Percentiles rank a stretch among this genome's conserved stretches.
phyloP scores from a whole-genome alignment of 2,888 invertebrate species.

The Formica aserva region DNA sequence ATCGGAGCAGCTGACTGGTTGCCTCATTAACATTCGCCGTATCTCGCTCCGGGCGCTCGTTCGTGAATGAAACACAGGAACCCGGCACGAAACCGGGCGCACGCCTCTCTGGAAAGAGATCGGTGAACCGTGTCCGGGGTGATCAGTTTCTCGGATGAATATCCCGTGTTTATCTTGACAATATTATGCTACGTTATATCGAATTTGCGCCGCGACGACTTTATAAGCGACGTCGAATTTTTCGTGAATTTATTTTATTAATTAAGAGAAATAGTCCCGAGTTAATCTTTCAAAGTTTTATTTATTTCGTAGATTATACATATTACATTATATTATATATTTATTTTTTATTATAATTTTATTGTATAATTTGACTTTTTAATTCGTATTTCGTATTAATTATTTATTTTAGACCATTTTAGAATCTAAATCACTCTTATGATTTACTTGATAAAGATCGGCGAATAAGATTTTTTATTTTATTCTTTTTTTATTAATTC shows the following conservation, averaged over 20 bases:
- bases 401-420: neutral
- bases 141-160: constrained; percentile 44
- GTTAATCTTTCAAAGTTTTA: neutral
- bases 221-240: neutral
- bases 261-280: neutral
- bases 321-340: too few relatives aligned
- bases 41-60: constrained; percentile 78
- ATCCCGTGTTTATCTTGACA: constrained; percentile 32
- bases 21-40: constrained; percentile 81
- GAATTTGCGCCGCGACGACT: neutral
- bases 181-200: neutral
- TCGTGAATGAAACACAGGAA: constrained; percentile 79
- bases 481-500: neutral
- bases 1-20: constrained; percentile 70
- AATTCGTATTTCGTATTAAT: too few relatives aligned
- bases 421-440: neutral
- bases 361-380: neutral
- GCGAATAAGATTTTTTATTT: neutral
- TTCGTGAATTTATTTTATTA: neutral
- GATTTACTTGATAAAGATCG: neutral
- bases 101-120: constrained; percentile 41
- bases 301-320: neutral
- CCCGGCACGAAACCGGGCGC: constrained; percentile 68
- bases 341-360: too few relatives aligned
- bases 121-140: constrained; percentile 65